A percentile compares a stretch with the other conserved stretches of the same genome.
Conservation (phyloP, 2,113 vertebrate genomes). For the Cariama cristata region DNA sequence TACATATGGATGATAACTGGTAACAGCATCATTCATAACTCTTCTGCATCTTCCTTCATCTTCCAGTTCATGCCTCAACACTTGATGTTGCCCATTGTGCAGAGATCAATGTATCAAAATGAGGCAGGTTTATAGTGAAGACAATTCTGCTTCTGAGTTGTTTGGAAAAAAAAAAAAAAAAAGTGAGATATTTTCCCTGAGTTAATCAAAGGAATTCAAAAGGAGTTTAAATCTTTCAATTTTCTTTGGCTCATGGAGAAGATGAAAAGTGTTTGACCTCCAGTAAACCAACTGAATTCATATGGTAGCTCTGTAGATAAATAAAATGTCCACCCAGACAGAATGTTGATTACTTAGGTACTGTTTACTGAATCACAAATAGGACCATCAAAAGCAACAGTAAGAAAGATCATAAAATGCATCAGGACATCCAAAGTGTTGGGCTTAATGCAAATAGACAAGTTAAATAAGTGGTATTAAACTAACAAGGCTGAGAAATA, state of each 20-base stretch:
- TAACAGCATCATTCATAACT: background rate
- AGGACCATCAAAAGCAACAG: background rate
- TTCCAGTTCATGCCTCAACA: background rate
- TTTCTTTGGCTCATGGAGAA: constrained; percentile 38
- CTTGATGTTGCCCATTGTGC: background rate
- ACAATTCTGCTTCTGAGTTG: constrained; percentile 8
- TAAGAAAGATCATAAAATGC: background rate
- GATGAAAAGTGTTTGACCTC: constrained; percentile 56
- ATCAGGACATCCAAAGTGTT: background rate
- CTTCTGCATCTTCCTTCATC: background rate
- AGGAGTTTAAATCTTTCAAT: constrained; percentile 40
- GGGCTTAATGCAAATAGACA: constrained; percentile 22
- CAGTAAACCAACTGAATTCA: constrained; percentile 16
- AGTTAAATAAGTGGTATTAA: background rate
- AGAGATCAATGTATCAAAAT: constrained; percentile 22
- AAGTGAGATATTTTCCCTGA: background rate
- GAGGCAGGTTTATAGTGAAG: constrained; percentile 24
- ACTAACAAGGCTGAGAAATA: background rate
- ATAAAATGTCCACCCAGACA: constrained; percentile 27
- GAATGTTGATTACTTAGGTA: constrained; percentile 47
- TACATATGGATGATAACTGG: background rate
- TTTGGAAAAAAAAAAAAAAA: background rate
- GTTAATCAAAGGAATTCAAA: constrained; percentile 57
- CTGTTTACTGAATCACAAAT: constrained; percentile 49
- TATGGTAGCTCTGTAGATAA: constrained; percentile 43